Evolutionary conservation across 2,113 vertebrate species (phyloP).

Genomic region (Clupea harengus): DNA sequence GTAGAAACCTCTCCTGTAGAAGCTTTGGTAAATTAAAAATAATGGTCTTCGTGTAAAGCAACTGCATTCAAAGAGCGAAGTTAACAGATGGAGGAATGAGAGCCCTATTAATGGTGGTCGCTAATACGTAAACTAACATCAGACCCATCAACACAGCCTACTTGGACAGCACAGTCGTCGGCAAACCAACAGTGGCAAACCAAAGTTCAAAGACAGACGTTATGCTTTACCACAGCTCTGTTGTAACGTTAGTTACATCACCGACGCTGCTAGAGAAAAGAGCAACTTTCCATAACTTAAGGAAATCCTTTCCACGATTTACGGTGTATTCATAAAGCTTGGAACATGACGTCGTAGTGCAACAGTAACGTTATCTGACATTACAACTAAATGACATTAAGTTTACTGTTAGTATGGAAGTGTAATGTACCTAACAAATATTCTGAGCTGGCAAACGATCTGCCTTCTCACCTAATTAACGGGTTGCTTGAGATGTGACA

Average conservation of each 20-base stretch:
- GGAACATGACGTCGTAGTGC: neutral
- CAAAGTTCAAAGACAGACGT: conserved; percentile 9
- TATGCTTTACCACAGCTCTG: neutral
- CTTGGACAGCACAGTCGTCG: neutral
- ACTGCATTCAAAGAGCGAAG: neutral
- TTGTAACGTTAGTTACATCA: neutral
- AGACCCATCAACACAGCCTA: neutral
- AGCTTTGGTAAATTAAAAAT: neutral
- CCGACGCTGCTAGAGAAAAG: neutral
- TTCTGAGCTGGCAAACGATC: no score
- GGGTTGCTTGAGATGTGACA: neutral
- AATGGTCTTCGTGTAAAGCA: neutral
- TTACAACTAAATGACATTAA: no score
- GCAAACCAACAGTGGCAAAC: neutral
- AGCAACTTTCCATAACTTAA: neutral
- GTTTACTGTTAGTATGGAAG: no score
- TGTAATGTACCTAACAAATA: no score
- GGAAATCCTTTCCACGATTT: neutral
- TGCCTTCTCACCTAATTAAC: no score
- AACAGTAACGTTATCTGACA: neutral
- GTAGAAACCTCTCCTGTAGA: neutral
- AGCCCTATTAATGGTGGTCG: neutral
- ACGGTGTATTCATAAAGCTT: neutral
- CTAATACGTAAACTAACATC: neutral
- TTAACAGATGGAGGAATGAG: no score